Percentiles rank a stretch among this genome's conserved stretches.
Conservation (phyloP, 2,888 invertebrate species). For the Ecliptopera silaceata region DNA sequence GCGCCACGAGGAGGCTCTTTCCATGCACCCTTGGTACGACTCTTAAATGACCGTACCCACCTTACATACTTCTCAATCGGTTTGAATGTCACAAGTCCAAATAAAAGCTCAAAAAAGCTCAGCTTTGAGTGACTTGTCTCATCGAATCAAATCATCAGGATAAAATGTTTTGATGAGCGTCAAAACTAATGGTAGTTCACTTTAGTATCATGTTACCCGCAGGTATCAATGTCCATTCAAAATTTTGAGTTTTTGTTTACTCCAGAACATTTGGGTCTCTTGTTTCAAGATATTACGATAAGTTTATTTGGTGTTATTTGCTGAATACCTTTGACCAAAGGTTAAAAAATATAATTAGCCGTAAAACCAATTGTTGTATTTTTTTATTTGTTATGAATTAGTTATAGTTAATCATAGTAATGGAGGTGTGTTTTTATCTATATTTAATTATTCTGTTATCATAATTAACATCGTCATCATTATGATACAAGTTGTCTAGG, state of each 20-base stretch:
- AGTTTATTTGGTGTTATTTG: not conserved
- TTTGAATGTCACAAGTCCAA: constrained; percentile 4
- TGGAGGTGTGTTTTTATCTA: no score
- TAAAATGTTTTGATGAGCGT: constrained; percentile 65
- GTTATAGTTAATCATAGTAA: no score
- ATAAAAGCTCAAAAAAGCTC: constrained; percentile 15
- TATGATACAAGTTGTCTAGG: no score
- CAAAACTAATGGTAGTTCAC: constrained; percentile 63
- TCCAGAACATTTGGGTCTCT: constrained; percentile 9
- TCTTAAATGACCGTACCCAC: no score
- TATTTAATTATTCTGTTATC: no score
- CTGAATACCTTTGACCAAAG: no score
- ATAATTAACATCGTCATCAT: no score
- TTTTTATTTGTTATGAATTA: no score
- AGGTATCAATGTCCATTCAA: constrained; percentile 31
- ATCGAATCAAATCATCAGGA: constrained; percentile 58
- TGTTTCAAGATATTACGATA: constrained; percentile 11
- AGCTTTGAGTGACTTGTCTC: constrained; percentile 44
- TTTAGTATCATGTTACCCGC: constrained; percentile 60
- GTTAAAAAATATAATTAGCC: no score
- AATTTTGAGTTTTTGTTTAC: constrained; percentile 22
- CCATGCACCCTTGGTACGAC: no score
- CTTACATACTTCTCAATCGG: not conserved
- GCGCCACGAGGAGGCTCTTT: no score
- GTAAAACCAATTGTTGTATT: no score